Evolutionary conservation across 2,888 invertebrate species (phyloP).

Genomic region (Eupithecia exiguata): DNA sequence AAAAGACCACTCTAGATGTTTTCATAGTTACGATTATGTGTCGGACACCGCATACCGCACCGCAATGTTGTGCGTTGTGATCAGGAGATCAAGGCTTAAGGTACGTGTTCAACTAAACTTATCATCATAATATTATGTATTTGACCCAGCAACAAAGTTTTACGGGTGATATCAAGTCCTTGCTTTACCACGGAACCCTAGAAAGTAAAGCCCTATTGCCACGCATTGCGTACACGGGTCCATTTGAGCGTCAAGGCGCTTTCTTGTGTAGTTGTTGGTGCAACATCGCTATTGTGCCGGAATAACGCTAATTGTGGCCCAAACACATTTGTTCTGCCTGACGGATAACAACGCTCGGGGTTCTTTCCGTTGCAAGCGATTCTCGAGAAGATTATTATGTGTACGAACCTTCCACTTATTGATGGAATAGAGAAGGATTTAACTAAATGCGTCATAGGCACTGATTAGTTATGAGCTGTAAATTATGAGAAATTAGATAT

Average conservation of each 20-base stretch:
- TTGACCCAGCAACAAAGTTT: too few species aligned
- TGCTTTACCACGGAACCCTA: background rate
- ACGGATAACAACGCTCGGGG: background rate
- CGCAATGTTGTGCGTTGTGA: too few species aligned
- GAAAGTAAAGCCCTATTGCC: background rate
- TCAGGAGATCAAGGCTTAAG: too few species aligned
- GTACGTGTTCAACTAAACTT: too few species aligned
- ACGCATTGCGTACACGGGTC: constrained; percentile 4
- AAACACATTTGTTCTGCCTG: constrained; percentile 30
- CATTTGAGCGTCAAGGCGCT: constrained; percentile 27
- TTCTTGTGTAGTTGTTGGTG: constrained; percentile 25
- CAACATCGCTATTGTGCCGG: constrained; percentile 27
- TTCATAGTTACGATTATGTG: too few species aligned
- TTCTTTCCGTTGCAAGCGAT: background rate
- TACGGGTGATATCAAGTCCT: too few species aligned
- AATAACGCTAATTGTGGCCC: constrained; percentile 25
- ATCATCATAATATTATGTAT: too few species aligned
- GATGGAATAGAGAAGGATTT: background rate
- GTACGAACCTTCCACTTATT: background rate
- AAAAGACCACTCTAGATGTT: too few species aligned
- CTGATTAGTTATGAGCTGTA: too few species aligned
- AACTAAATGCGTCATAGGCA: too few species aligned
- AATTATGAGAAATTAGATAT: too few species aligned
- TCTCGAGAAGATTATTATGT: background rate
- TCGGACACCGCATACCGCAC: too few species aligned